Percentiles rank a stretch among this genome's conserved stretches.
These are phyloP conservation scores for Lasioglossum figueresi DNA, from an alignment of 2,888 invertebrate species.

Conservation along the genomic window DNA sequence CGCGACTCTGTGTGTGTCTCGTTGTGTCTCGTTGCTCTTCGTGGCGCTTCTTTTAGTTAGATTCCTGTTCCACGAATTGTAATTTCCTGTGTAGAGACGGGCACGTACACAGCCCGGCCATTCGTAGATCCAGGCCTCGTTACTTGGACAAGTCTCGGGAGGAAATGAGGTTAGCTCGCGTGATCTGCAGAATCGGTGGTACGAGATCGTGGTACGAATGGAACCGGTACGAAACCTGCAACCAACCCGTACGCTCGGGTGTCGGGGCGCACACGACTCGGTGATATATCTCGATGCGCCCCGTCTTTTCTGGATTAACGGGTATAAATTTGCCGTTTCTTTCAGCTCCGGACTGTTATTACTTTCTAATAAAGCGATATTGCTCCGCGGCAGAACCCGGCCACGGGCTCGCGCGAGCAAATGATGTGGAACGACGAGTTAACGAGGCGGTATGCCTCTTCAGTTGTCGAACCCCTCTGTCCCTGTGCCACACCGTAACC, in stretches of 20 bases:
- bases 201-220: slow-evolving; percentile 54
- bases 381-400: slow-evolving; percentile 54
- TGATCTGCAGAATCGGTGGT: slow-evolving; percentile 61
- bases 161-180: slow-evolving; percentile 70
- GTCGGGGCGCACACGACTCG: slow-evolving; percentile 49
- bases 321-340: slow-evolving; percentile 71
- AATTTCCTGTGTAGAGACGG: slow-evolving; percentile 60
- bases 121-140: slow-evolving; percentile 53
- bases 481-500: slow-evolving; percentile 50
- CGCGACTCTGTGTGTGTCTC: background rate
- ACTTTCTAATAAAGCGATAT: slow-evolving; percentile 78
- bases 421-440: slow-evolving; percentile 76
- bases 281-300: slow-evolving; percentile 64
- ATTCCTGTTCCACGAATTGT: slow-evolving; percentile 63
- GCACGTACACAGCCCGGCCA: slow-evolving; percentile 44
- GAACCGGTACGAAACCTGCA: slow-evolving; percentile 12
- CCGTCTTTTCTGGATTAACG: slow-evolving; percentile 59
- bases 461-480: slow-evolving; percentile 29
- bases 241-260: slow-evolving; percentile 20
- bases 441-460: slow-evolving; percentile 73
- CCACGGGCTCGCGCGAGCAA: slow-evolving; percentile 63
- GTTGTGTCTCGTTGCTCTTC: background rate
- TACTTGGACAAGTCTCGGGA: slow-evolving; percentile 57
- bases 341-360: slow-evolving; percentile 72
- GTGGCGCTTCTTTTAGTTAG: slow-evolving; percentile 31